These are phyloP conservation scores for Ctenosaura bakeri DNA, from an alignment of 2,797 vertebrate species.

Conservation along the genomic window DNA sequence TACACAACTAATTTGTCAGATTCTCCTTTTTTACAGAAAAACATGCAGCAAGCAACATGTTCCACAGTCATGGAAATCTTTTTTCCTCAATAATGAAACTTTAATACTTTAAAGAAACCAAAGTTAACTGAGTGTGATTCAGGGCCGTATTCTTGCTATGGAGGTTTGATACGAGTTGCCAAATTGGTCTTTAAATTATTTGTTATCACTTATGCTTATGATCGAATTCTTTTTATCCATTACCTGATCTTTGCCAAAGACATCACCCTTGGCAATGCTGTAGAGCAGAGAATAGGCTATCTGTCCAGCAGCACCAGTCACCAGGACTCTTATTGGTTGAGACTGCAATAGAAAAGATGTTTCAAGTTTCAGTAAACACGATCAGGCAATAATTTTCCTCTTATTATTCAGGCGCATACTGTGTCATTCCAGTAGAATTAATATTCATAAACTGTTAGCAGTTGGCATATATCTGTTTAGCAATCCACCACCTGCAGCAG, in stretches of 20 bases:
- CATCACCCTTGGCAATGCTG: constrained; percentile 95
- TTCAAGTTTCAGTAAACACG: constrained; percentile 3
- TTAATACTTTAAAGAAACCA: not conserved
- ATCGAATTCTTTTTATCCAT: not conserved
- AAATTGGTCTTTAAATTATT: not conserved
- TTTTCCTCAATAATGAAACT: not conserved
- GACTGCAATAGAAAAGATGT: constrained; percentile 79
- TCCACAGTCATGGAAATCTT: not conserved
- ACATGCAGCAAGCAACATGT: not conserved
- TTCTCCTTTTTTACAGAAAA: not conserved
- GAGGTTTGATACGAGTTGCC: not conserved
- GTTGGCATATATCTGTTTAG: not conserved
- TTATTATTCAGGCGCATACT: not conserved
- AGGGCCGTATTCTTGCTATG: not conserved
- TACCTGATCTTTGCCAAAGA: constrained; percentile 98
- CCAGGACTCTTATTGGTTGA: constrained; percentile 91
- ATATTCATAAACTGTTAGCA: not conserved
- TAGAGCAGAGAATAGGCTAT: constrained; percentile 96
- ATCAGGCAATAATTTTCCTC: rapidly evolving
- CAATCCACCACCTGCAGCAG: not conserved
- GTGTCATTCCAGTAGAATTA: not conserved
- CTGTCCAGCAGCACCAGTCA: constrained; percentile 96
- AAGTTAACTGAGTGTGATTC: not conserved
- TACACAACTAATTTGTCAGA: not conserved
- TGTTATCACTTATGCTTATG: rapidly evolving